Evolutionary conservation across 2,113 vertebrate genomes (phyloP), one percentile per base, ranked within the genome.

Genomic region (Crotalus viridis): DNA sequence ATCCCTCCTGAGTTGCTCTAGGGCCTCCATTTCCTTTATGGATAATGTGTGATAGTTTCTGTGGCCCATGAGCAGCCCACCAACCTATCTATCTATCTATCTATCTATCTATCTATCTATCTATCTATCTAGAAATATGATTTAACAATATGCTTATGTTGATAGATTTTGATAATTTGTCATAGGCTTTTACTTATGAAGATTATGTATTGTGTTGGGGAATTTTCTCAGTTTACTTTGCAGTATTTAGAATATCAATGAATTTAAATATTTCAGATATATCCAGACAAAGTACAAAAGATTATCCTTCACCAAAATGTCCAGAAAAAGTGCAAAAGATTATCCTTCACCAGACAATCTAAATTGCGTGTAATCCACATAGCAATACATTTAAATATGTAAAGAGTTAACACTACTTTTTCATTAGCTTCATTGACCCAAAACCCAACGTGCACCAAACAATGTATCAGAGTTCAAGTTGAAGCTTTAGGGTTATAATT

Each of bases 201-300:
- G 57, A 21, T 7, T 33, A 69, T n/a, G 4, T 69, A n/a, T 15
- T 69, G 15, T 19, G n/a, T 74, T 74, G n/a, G n/a, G n/a, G n/a
- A 51, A 74, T 55, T 87, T 93, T 91, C 89, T 88, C 61, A 51
- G 28, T 89, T 89, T 91, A 88, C 54, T 59, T 51, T 57, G 43
- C 52, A 56, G n/a, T 88, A 89, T 54, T 46, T 55, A 54, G 17
- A 90, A 33, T 69, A 28, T 56, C 52, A 57, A 3, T 33, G 24
- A n/a, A 81, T 81, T 88, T 91, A 33, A 85, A 21, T 57, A 51
- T 85, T 85, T 81, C 6, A 52, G 13, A 4, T 88, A 24, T 10
- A 13, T 51, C 39, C 39, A 59, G 48, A 89, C 12, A 39, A 69
- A 52, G 56, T 90, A n/a, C 6, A 86, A 39, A 64, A 48, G 59